Evolutionary conservation across 2,797 vertebrate genomes (phyloP).

Genomic region (Aldrovandia affinis): DNA sequence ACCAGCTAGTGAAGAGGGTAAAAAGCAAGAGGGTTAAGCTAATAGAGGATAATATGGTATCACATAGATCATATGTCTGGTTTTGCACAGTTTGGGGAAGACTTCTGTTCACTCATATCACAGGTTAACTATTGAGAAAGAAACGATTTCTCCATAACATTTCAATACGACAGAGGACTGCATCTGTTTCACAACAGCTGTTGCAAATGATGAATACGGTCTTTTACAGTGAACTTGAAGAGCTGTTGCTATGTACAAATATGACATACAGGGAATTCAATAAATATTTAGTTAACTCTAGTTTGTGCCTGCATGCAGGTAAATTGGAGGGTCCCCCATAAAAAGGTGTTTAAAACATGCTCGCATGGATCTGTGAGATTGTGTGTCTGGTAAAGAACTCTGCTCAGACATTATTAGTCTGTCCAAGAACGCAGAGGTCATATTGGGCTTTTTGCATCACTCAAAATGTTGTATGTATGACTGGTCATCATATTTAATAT

Average conservation of each 20-base stretch:
- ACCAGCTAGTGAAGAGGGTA: not conserved
- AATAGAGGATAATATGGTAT: not conserved
- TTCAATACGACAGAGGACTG: not conserved
- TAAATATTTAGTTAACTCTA: conserved; percentile 19
- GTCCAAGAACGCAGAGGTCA: no score
- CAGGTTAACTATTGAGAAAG: not conserved
- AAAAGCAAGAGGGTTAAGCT: not conserved
- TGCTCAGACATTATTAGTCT: no score
- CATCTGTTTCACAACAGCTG: not conserved
- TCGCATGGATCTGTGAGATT: no score
- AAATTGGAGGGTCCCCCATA: not conserved
- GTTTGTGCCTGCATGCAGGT: not conserved
- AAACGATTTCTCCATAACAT: not conserved
- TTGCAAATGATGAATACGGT: not conserved
- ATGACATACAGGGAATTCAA: conserved; percentile 28
- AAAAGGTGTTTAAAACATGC: not conserved
- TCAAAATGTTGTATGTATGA: no score
- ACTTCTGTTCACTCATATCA: not conserved
- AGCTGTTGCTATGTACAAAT: conserved; percentile 40
- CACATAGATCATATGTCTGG: not conserved
- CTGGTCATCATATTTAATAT: no score
- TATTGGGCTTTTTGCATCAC: no score
- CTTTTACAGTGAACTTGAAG: conserved; percentile 22
- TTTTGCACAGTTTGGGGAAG: not conserved
- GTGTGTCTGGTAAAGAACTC: no score